These are phyloP conservation scores for Monarcha castaneiventris DNA, from an alignment of 2,113 vertebrate genomes.

Conservation along the genomic window DNA sequence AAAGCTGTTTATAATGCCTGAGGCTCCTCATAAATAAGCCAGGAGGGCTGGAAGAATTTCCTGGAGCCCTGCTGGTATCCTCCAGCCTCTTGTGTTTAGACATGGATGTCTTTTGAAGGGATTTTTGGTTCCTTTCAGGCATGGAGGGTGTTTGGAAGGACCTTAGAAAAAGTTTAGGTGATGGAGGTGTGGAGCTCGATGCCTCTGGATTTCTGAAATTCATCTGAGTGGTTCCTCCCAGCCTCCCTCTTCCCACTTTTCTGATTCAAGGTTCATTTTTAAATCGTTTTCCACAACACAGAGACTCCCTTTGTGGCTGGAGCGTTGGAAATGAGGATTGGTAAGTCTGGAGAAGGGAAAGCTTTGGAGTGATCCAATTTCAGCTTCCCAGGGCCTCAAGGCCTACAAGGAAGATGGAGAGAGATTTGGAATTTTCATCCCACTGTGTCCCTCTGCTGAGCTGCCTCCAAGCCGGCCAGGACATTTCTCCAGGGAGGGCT, in stretches of 20 bases:
- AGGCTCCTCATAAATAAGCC: background rate
- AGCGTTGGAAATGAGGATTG: background rate
- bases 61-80: background rate
- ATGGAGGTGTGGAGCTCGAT: background rate
- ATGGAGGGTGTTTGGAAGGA: background rate
- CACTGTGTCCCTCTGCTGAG: no score
- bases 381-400: background rate
- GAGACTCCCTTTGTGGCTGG: background rate
- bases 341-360: background rate
- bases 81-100: background rate
- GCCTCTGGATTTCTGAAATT: background rate
- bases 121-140: background rate
- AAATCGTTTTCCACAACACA: background rate
- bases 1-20: background rate
- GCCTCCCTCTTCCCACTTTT: background rate
- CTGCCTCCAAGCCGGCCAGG: no score
- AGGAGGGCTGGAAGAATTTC: background rate
- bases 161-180: background rate
- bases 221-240: rapidly evolving
- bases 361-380: background rate
- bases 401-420: background rate
- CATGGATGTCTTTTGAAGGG: background rate
- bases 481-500: no score
- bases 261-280: background rate
- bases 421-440: no score